Evolutionary conservation across 2,797 vertebrate species (phyloP), one percentile per base, ranked within the genome.

Genomic region (Cyprinodon diabolis): DNA sequence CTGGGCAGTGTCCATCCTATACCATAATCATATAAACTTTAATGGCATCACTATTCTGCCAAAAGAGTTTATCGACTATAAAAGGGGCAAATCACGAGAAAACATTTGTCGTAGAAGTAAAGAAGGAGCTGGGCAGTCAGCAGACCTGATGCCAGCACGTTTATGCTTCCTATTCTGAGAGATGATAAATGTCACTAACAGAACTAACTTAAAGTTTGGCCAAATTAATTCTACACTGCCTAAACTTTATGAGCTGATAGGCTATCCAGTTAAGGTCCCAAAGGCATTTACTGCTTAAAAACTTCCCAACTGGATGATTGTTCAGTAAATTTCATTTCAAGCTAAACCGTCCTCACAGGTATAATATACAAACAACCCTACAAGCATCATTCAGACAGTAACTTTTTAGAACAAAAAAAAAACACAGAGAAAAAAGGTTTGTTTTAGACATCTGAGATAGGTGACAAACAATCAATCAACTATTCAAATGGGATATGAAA

Each of bases 1-100:
- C 35, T 0, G 17, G 58, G 35, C 58, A 62, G 58, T 62, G 58
- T 62, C 35, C 5, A 62, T 62, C 35, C 58, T 40, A 19, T 43
- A 19, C 35, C 58, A 62, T 62, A 35, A 62, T 40, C 58, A 62
- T 35, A 62, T 21, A 21, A 62, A 62, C 58, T 62, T 62, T 62
- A 30, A 30, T 30, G 30, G 30, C 30, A 30, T 30, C 30, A 30
- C 30, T 30, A 30, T 30, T 30, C 30, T 30, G 30, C 30, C 30
- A 30, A 30, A 30, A 30, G 30, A 30, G 30, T 40, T 17, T 62
- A 62, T 62, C 58, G 35, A 37, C 35, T 17, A 21, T 11, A 58
- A 60, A 62, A 62, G 58, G 8, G 6, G 17, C 1, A 62, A 62
- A 62, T 40, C 40, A 40, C 10, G 11, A 62, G 12, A 62, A 40